Evolutionary conservation across 35 echinoderm and acorn worm species (phyloP).

Genomic region (Apostichopus parvimensis): DNA sequence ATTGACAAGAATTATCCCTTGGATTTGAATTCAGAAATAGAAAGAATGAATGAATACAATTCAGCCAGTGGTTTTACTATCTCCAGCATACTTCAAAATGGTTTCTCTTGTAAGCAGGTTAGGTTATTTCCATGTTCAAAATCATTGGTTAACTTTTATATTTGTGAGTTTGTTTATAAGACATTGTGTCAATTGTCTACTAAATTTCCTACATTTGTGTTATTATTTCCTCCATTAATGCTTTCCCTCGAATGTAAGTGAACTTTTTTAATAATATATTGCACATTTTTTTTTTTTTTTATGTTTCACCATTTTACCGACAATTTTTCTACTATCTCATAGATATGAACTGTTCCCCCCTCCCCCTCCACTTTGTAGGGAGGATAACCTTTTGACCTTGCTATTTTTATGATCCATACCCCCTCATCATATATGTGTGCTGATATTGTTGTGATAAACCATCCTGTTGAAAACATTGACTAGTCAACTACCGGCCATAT

Average conservation of each 20-base stretch:
- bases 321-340: not conserved
- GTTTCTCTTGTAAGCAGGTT: too few relatives aligned
- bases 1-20: too few relatives aligned
- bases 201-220: not conserved
- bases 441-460: not conserved
- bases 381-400: not conserved
- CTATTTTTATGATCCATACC: not conserved
- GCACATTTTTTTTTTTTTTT: not conserved
- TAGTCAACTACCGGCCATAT: not conserved
- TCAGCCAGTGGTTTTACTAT: too few relatives aligned
- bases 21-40: too few relatives aligned
- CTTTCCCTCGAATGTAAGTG: not conserved
- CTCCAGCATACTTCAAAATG: too few relatives aligned
- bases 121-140: too few relatives aligned
- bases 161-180: not conserved
- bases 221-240: not conserved
- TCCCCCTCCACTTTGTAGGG: not conserved
- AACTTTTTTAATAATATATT: not conserved
- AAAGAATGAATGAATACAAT: too few relatives aligned
- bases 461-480: not conserved
- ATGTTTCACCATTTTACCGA: not conserved
- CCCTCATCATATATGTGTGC: not conserved
- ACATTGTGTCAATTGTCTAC: not conserved
- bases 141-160: too few relatives aligned
- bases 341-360: not conserved